Percentiles rank a stretch among this genome's conserved stretches.
Evolutionary conservation across 2,888 invertebrate genomes (phyloP).

Genomic region (Schrankia costaestrigalis): DNA sequence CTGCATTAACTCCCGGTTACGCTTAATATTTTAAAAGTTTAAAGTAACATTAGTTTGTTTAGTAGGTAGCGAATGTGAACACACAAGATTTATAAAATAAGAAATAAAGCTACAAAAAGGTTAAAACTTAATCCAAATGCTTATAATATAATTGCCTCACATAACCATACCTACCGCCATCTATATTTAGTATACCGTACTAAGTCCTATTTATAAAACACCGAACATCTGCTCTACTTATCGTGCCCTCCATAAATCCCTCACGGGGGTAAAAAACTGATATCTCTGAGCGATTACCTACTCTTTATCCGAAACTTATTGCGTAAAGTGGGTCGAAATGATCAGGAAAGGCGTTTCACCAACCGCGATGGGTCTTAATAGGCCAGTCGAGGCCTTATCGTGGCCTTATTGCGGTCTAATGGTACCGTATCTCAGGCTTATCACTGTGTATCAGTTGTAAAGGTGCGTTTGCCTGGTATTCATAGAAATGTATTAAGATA

Average conservation of each 20-base stretch:
- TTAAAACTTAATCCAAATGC: no score
- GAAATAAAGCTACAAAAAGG: no score
- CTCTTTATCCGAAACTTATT: constrained; percentile 43
- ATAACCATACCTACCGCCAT: no score
- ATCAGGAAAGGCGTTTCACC: constrained; percentile 14
- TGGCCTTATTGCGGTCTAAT: constrained; percentile 28
- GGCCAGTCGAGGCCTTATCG: constrained; percentile 29
- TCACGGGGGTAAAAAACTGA: constrained; percentile 28
- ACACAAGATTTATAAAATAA: no score
- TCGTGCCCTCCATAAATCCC: constrained; percentile 9
- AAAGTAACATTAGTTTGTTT: no score
- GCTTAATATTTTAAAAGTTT: no score
- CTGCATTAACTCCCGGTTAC: no score
- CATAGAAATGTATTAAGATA: neutral
- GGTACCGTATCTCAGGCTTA: constrained; percentile 31
- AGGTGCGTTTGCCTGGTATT: constrained; percentile 11
- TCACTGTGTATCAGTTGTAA: constrained; percentile 14
- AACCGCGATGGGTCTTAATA: constrained; percentile 33
- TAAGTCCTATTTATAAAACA: no score
- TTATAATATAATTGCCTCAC: no score
- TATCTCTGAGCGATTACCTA: constrained; percentile 48
- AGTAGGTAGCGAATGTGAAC: no score
- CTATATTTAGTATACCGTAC: no score
- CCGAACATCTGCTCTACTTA: constrained; percentile 8
- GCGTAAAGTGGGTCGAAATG: constrained; percentile 38